phyloP scores from a whole-genome alignment of 2,113 vertebrate genomes.

The Hippocampus guttulatus region DNA sequence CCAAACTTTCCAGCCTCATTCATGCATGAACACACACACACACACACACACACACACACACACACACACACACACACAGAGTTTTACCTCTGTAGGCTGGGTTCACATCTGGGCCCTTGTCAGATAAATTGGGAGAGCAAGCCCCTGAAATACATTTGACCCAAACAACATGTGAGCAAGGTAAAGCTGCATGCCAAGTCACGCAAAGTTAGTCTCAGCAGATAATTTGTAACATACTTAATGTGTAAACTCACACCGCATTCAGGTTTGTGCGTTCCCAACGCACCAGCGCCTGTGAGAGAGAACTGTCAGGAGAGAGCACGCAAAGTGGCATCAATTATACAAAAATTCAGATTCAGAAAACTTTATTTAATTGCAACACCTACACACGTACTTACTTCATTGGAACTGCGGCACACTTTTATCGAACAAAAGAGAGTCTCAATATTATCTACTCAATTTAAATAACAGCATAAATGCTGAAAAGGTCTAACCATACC shows the following conservation, averaged over 20 bases:
- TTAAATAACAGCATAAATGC: not conserved
- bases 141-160: slow-evolving; percentile 70
- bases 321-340: slow-evolving; percentile 19
- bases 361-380: slow-evolving; percentile 1
- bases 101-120: slow-evolving; percentile 75
- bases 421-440: not conserved
- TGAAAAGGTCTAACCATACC: not conserved
- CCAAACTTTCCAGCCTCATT: slow-evolving; percentile 11
- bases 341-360: slow-evolving; percentile 5
- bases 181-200: slow-evolving; percentile 77
- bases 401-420: slow-evolving; percentile 8
- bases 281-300: slow-evolving; percentile 42
- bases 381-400: slow-evolving; percentile 17
- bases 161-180: slow-evolving; percentile 74
- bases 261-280: slow-evolving; percentile 63
- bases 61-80: slow-evolving; percentile 4
- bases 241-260: slow-evolving; percentile 74
- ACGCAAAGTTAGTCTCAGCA: slow-evolving; percentile 77
- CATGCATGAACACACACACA: slow-evolving; percentile 4
- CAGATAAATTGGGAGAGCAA: slow-evolving; percentile 69
- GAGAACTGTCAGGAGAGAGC: slow-evolving; percentile 43
- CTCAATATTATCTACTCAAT: not conserved
- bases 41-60: slow-evolving; percentile 8
- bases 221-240: slow-evolving; percentile 76
- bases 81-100: slow-evolving; percentile 52